A percentile compares a stretch with the other conserved stretches of the same genome.
phyloP scores from a whole-genome alignment of 2,113 vertebrate genomes.

The Epinephelus cyanopodus region DNA sequence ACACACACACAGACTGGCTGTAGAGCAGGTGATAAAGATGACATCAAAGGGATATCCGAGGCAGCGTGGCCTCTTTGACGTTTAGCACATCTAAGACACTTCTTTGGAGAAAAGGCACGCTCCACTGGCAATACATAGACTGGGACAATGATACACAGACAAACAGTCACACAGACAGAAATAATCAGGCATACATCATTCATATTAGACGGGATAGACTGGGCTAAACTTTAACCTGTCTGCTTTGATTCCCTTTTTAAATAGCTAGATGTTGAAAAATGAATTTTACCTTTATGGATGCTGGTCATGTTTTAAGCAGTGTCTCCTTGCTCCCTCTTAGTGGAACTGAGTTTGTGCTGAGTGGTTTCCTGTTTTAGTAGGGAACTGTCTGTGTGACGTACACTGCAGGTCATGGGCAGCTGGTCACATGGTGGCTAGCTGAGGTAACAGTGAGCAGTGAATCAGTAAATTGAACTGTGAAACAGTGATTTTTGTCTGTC shows the following conservation, averaged over 20 bases:
- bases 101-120: constrained; percentile 41
- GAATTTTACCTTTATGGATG: constrained; percentile 57
- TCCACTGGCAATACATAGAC: constrained; percentile 37
- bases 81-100: constrained; percentile 49
- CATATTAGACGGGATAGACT: neutral
- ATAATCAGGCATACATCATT: constrained; percentile 17
- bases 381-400: constrained; percentile 66
- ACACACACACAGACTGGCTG: constrained; percentile 16
- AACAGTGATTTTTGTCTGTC: constrained; percentile 1
- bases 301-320: constrained; percentile 33
- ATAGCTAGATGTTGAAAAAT: neutral
- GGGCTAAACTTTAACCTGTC: neutral
- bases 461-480: constrained; percentile 35
- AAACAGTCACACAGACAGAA: constrained; percentile 31
- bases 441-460: constrained; percentile 52
- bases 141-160: constrained; percentile 21
- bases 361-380: constrained; percentile 71
- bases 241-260: neutral
- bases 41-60: constrained; percentile 60
- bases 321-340: constrained; percentile 40
- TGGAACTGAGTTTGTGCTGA: constrained; percentile 75
- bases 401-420: constrained; percentile 57
- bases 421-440: constrained; percentile 65
- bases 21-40: constrained; percentile 54
- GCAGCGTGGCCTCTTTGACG: constrained; percentile 45